Conservation (phyloP, 2,888 invertebrate genomes). For the Selenia dentaria region DNA sequence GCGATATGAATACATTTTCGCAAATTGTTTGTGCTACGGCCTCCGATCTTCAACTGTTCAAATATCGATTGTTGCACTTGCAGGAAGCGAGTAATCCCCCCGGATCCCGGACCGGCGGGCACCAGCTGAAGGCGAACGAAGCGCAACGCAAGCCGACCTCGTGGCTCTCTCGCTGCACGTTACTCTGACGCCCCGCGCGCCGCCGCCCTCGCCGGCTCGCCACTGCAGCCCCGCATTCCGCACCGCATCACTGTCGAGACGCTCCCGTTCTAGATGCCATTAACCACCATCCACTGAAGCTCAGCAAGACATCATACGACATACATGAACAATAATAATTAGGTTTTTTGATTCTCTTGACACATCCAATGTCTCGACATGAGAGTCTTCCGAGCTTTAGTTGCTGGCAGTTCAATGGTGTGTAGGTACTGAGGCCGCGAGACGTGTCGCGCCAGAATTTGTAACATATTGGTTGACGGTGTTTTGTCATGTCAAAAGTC, state of each 20-base stretch:
- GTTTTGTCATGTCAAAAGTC: background rate
- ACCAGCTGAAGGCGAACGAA: conserved; percentile 91
- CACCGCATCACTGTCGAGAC: conserved; percentile 35
- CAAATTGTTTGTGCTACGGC: too few species aligned
- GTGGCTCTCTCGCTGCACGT: conserved; percentile 94
- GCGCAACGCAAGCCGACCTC: conserved; percentile 92
- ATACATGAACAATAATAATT: background rate
- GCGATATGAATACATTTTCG: too few species aligned
- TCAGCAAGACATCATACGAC: conserved; percentile 6
- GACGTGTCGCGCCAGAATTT: background rate
- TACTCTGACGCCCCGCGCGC: conserved; percentile 90
- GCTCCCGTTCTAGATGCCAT: conserved; percentile 19
- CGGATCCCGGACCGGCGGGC: conserved; percentile 88
- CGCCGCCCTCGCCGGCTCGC: conserved; percentile 7
- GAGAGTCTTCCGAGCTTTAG: conserved; percentile 10
- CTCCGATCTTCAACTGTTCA: too few species aligned
- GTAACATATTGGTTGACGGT: conserved; percentile 1
- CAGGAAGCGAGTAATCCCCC: conserved; percentile 96
- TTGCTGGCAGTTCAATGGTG: background rate
- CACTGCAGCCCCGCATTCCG: conserved; percentile 29
- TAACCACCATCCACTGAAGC: conserved; percentile 8
- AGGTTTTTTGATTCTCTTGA: background rate
- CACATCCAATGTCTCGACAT: background rate
- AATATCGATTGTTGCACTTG: too few species aligned
- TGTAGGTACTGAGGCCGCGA: background rate